Conservation (phyloP, 2,797 vertebrate species). For the Orientallactaga sibirica region DNA sequence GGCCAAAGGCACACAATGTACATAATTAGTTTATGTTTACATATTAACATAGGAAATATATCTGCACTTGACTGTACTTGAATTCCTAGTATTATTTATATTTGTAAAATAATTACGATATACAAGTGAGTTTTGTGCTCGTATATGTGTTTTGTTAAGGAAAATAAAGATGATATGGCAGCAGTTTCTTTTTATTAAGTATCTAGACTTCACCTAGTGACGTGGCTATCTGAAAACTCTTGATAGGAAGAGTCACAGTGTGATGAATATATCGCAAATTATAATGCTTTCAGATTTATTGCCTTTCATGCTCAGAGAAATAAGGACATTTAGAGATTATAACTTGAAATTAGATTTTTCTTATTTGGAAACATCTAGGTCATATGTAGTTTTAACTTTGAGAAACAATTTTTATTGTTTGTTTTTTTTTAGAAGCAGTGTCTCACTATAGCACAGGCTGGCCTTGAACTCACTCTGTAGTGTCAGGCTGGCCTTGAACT, state of each 20-base stretch:
- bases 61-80: slow-evolving; percentile 91
- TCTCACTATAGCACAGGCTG: too few species aligned
- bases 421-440: too few species aligned
- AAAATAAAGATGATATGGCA: slow-evolving; percentile 90
- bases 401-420: neutral
- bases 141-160: slow-evolving; percentile 89
- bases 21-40: slow-evolving; percentile 90
- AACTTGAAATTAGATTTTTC: slow-evolving; percentile 62
- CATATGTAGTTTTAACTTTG: slow-evolving; percentile 65
- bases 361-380: slow-evolving; percentile 49
- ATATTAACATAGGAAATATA: slow-evolving; percentile 88
- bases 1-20: slow-evolving; percentile 85
- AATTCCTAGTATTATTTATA: slow-evolving; percentile 91
- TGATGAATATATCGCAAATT: slow-evolving; percentile 34
- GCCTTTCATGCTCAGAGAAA: slow-evolving; percentile 49
- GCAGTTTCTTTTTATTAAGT: slow-evolving; percentile 83
- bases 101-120: slow-evolving; percentile 88
- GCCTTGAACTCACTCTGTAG: too few species aligned
- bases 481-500: too few species aligned
- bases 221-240: slow-evolving; percentile 65
- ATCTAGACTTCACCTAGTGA: slow-evolving; percentile 75
- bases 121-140: slow-evolving; percentile 88
- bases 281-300: slow-evolving; percentile 35
- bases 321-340: slow-evolving; percentile 45
- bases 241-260: slow-evolving; percentile 67